Percentiles rank a stretch among this genome's conserved stretches.
These are phyloP conservation scores for Volucella inanis DNA, from an alignment of 2,888 invertebrate genomes.

Conservation along the genomic window DNA sequence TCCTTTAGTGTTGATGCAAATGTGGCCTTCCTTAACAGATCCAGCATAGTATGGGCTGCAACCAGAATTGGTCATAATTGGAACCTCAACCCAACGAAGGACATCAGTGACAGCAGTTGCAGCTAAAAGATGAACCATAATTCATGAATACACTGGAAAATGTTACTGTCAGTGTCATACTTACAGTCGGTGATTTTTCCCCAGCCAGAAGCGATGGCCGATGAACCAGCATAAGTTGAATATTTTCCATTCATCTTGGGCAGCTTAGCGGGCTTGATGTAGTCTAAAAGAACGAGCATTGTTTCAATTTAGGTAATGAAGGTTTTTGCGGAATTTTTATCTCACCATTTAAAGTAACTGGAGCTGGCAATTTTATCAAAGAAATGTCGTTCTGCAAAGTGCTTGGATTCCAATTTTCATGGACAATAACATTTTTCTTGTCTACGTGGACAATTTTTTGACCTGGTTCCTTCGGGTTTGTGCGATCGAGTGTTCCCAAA, in stretches of 20 bases:
- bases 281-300: conserved; percentile 51
- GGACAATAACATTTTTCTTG: conserved; percentile 78
- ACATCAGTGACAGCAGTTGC: conserved; percentile 75
- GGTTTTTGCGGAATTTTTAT: background rate
- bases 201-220: conserved; percentile 83
- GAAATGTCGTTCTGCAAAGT: conserved; percentile 83
- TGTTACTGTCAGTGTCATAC: background rate
- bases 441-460: conserved; percentile 77
- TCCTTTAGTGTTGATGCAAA: conserved; percentile 79
- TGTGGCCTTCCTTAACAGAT: conserved; percentile 71
- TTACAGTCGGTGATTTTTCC: conserved; percentile 80
- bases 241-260: conserved; percentile 76
- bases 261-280: conserved; percentile 77
- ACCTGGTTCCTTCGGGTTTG: conserved; percentile 75
- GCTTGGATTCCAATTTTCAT: conserved; percentile 80
- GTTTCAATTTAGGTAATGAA: conserved; percentile 9
- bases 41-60: conserved; percentile 77
- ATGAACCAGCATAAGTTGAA: conserved; percentile 78
- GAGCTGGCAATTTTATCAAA: conserved; percentile 81
- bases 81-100: conserved; percentile 76
- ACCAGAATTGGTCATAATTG: conserved; percentile 76
- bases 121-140: conserved; percentile 37
- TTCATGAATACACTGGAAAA: background rate
- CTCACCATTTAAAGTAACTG: conserved; percentile 81
- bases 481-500: conserved; percentile 78